Conservation (phyloP, 1,140 invertebrate genomes). For the Ylistrum balloti region DNA sequence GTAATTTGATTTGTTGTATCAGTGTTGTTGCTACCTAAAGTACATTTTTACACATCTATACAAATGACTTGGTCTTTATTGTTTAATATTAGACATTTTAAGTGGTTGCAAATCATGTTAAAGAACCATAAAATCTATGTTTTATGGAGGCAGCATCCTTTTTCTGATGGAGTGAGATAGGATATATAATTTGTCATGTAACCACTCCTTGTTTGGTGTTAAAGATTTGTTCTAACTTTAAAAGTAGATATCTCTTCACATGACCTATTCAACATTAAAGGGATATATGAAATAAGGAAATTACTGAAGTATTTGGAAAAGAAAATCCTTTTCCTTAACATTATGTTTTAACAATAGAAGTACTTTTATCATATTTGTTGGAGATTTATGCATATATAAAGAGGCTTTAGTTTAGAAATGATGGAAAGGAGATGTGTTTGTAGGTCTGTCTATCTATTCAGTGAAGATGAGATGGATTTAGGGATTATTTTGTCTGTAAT, state of each 20-base stretch:
- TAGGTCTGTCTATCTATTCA: not conserved
- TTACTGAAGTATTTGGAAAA: not conserved
- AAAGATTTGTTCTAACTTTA: not conserved
- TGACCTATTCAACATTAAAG: too few relatives aligned
- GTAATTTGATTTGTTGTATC: constrained; percentile 5
- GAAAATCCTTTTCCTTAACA: not conserved
- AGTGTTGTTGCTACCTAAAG: not conserved
- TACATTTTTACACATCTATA: not conserved
- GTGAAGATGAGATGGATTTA: not conserved
- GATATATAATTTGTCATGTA: not conserved
- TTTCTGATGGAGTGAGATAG: not conserved
- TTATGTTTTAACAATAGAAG: not conserved
- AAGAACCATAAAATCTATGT: not conserved
- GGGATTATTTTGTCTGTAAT: not conserved
- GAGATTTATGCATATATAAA: not conserved
- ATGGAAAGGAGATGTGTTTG: constrained; percentile 27
- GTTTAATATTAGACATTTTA: not conserved
- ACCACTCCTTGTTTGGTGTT: not conserved
- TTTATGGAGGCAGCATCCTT: not conserved
- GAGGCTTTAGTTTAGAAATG: not conserved
- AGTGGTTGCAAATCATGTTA: not conserved
- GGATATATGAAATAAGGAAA: not conserved
- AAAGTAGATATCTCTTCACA: not conserved
- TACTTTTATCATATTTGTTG: not conserved
- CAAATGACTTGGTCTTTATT: not conserved